Conservation (phyloP, 2,888 invertebrate species). For the Antheraea assamensis region DNA sequence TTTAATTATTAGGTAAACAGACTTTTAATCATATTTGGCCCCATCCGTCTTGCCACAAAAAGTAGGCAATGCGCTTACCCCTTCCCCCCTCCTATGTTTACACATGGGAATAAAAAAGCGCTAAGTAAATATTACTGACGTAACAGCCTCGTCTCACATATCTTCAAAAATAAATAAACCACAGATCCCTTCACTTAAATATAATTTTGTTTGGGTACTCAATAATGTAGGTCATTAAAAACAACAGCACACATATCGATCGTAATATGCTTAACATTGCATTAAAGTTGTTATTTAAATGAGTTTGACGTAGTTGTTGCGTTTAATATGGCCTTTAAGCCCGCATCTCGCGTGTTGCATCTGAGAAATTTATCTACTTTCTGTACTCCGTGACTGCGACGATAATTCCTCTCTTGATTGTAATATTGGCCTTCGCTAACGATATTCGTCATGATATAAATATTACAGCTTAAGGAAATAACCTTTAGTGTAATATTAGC, state of each 20-base stretch:
- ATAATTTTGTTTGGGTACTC: no score
- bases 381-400: not conserved
- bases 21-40: no score
- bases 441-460: not conserved
- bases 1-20: no score
- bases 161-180: no score
- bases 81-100: no score
- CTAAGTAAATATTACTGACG: no score
- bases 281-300: conserved; percentile 2
- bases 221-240: no score
- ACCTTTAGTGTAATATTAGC: not conserved
- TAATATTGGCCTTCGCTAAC: not conserved
- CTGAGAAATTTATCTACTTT: not conserved
- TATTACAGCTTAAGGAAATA: not conserved
- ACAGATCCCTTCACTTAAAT: no score
- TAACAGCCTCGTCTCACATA: no score
- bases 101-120: no score
- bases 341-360: not conserved
- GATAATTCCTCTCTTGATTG: not conserved
- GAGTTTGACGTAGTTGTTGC: not conserved
- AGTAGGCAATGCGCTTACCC: no score
- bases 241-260: not conserved
- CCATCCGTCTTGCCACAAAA: no score
- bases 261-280: not conserved
- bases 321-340: not conserved